Evolutionary conservation across 2,888 invertebrate genomes (phyloP).

Genomic region (Temnothorax ravouxi): DNA sequence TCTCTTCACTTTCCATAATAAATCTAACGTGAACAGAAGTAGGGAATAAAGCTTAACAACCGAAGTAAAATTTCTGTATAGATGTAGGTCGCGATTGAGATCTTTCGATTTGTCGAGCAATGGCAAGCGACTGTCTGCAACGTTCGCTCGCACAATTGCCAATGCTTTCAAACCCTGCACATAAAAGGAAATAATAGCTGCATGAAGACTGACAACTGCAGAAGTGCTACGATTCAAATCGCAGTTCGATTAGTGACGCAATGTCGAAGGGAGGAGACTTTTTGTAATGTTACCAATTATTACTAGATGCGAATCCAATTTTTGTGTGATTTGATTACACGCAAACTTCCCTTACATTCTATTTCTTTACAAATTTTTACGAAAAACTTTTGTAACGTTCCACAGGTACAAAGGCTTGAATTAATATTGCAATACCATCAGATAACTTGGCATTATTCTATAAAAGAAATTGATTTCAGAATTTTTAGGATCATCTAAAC

Average conservation of each 20-base stretch:
- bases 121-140: conserved; percentile 27
- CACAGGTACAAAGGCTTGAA: background rate
- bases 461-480: background rate
- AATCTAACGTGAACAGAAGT: background rate
- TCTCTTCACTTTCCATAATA: background rate
- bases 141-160: conserved; percentile 14
- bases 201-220: conserved; percentile 43
- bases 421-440: background rate
- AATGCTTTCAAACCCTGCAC: conserved; percentile 9
- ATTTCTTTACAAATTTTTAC: background rate
- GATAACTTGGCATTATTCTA: background rate
- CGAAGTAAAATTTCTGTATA: conserved; percentile 24
- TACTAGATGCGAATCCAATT: conserved; percentile 13
- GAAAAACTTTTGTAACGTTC: background rate
- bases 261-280: background rate
- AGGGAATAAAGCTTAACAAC: conserved; percentile 8
- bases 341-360: background rate
- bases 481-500: background rate
- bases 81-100: conserved; percentile 57
- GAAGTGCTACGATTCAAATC: conserved; percentile 25
- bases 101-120: conserved; percentile 49
- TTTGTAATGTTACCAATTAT: conserved; percentile 13
- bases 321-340: background rate
- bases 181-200: conserved; percentile 38
- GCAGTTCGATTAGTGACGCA: conserved; percentile 26